These are phyloP conservation scores for Hermatobates lingyangjiaoensis DNA, from an alignment of 1,140 invertebrate species.

Conservation along the genomic window DNA sequence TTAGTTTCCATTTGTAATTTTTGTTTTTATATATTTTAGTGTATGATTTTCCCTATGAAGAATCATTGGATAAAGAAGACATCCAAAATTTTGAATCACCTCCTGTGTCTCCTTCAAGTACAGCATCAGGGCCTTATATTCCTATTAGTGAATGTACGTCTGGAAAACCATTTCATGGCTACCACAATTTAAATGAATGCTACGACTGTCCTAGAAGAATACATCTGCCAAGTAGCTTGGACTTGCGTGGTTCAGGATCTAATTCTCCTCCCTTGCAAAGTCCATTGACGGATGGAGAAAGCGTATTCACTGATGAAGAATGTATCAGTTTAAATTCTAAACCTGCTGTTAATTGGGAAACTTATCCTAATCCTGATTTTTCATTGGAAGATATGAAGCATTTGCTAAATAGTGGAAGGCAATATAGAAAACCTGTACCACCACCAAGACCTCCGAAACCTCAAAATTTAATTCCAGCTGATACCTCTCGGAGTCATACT, in stretches of 20 bases:
- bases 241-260: slow-evolving; percentile 13
- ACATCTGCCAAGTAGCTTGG: slow-evolving; percentile 17
- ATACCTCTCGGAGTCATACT: slow-evolving; percentile 20
- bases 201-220: slow-evolving; percentile 32
- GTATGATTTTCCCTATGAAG: slow-evolving; percentile 11
- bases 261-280: slow-evolving; percentile 28
- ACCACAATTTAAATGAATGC: slow-evolving; percentile 20
- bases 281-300: slow-evolving; percentile 32
- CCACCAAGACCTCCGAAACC: slow-evolving; percentile 62
- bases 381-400: slow-evolving; percentile 27
- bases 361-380: slow-evolving; percentile 32
- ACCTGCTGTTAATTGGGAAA: slow-evolving; percentile 31
- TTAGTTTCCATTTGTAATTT: slow-evolving; percentile 6
- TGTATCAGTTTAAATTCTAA: slow-evolving; percentile 21
- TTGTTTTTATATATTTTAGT: slow-evolving; percentile 14
- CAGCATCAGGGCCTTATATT: slow-evolving; percentile 52
- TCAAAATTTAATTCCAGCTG: slow-evolving; percentile 29
- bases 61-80: slow-evolving; percentile 5
- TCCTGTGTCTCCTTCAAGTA: slow-evolving; percentile 34
- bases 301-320: slow-evolving; percentile 36
- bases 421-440: slow-evolving; percentile 27
- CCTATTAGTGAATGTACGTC: slow-evolving; percentile 77
- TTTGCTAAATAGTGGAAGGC: slow-evolving; percentile 27
- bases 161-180: slow-evolving; percentile 36
- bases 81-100: slow-evolving; percentile 28